These are phyloP conservation scores for Cephus nigrinus DNA, from an alignment of 2,888 invertebrate species.

Conservation along the genomic window DNA sequence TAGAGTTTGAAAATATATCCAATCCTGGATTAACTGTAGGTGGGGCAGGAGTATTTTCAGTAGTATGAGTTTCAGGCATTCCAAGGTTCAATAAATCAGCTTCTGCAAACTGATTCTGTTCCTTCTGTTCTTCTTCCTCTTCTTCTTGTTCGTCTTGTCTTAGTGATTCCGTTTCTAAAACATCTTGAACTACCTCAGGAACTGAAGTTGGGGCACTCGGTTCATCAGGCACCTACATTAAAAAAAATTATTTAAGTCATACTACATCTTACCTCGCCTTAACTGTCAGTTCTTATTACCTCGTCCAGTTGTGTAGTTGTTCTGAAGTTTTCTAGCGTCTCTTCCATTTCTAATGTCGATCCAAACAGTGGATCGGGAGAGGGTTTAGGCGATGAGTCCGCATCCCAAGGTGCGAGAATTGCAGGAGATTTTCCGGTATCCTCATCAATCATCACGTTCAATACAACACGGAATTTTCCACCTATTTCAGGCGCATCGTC, in stretches of 20 bases:
- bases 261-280: neutral
- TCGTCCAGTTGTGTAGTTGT: constrained; percentile 32
- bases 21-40: constrained; percentile 41
- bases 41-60: constrained; percentile 22
- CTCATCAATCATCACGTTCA: constrained; percentile 80
- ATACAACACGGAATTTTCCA: constrained; percentile 75
- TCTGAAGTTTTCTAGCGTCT: constrained; percentile 82
- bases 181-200: constrained; percentile 1
- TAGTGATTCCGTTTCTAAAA: constrained; percentile 9
- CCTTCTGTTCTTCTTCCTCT: constrained; percentile 17
- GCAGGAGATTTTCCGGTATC: constrained; percentile 75
- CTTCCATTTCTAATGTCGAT: constrained; percentile 83
- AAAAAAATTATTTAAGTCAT: neutral
- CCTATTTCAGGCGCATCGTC: constrained; percentile 82
- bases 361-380: constrained; percentile 76
- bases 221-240: constrained; percentile 21
- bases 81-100: constrained; percentile 63
- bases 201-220: constrained; percentile 12
- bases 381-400: constrained; percentile 72
- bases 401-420: constrained; percentile 81
- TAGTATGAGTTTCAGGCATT: constrained; percentile 30
- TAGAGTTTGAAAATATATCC: constrained; percentile 56
- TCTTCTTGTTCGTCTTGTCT: constrained; percentile 22
- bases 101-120: constrained; percentile 44
- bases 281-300: constrained; percentile 66